Evolutionary conservation across 2,797 vertebrate genomes (phyloP), one percentile per base, ranked within the genome.

Genomic region (Sebastiscus albofasciatus): DNA sequence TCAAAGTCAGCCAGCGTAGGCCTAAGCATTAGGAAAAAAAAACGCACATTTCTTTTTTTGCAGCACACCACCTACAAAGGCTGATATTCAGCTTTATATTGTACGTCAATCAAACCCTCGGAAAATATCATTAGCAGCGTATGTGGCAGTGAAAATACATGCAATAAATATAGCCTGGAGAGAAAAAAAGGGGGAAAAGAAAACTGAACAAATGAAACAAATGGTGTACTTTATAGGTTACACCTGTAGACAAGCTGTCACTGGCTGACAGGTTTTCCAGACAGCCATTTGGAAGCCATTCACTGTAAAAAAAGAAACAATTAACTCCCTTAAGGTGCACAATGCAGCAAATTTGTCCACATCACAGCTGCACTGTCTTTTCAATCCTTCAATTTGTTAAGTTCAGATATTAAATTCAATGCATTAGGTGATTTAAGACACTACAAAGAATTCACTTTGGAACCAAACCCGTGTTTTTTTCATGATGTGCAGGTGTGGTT

Each of bases 81-180:
- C 59, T 29, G 42, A 58, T 72, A 55, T 59, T 83, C 76, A 82
- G 60, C 52, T 77, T 77, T 56, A 59, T 10, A 66, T 26, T 26
- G 33, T 29, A 49, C 75, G 80, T 36, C 80, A 81, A 67, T 82
- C 77, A 81, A 54, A 80, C n/a, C 49, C 31, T 29, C 24, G 2
- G 49, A 33, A 68, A 33, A 68, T 68, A 49, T 72, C 16, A 60
- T 65, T 61, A 67, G 22, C 58, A 59, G 42, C 59, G 9, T 42
- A 29, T 26, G 20, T 60, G 31, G 56, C 22, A 54, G 16, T n/a
- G 39, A 46, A 65, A 80, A 67, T 39, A 46, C n/a, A 39, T 31
- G 26, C 8, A 71, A 67, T 39, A 77, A 42, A 52, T 56, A 61
- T n/a, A 81, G 61, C 60, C 55, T 69, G 13, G n/a, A 65, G 27